These are phyloP conservation scores for Drosophila parabipectinata DNA, from an alignment of 1,140 invertebrate species.

Conservation along the genomic window DNA sequence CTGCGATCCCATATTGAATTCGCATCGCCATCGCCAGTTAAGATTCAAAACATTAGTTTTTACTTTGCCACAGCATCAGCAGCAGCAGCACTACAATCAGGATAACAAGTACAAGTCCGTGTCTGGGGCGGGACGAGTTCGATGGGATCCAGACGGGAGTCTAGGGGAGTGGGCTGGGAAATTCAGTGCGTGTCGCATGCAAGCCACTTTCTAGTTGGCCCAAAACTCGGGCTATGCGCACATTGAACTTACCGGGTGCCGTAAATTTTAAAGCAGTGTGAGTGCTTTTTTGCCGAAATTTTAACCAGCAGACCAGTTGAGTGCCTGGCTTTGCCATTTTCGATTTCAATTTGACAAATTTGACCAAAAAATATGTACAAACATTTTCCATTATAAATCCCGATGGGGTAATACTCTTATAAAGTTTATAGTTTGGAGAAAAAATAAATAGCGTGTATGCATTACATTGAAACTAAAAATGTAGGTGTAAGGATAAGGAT, in stretches of 20 bases:
- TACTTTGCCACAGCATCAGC: constrained; percentile 36
- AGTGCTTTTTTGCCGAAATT: constrained; percentile 26
- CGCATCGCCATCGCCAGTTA: constrained; percentile 18
- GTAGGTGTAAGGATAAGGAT: not conserved
- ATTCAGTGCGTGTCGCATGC: constrained; percentile 65
- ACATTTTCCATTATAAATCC: not conserved
- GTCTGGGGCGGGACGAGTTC: constrained; percentile 35
- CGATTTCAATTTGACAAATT: constrained; percentile 71
- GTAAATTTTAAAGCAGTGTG: constrained; percentile 47
- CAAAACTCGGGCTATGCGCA: constrained; percentile 65
- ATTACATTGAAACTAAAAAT: too few species aligned
- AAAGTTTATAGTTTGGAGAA: not conserved
- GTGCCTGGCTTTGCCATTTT: constrained; percentile 60
- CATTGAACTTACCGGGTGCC: constrained; percentile 65
- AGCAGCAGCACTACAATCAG: constrained; percentile 48
- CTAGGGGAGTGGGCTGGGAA: constrained; percentile 1
- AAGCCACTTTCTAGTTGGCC: constrained; percentile 70
- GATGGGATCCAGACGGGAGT: constrained; percentile 1
- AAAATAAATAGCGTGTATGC: not conserved
- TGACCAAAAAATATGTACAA: constrained; percentile 47
- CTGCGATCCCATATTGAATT: constrained; percentile 43
- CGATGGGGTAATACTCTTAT: not conserved
- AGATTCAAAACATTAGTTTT: constrained; percentile 54
- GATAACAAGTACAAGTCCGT: constrained; percentile 67
- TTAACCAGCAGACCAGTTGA: constrained; percentile 60